A percentile compares a stretch with the other conserved stretches of the same genome.
These are phyloP conservation scores for Mesorhabditis spiculigera DNA, from an alignment of 2,888 invertebrate species.

Conservation along the genomic window DNA sequence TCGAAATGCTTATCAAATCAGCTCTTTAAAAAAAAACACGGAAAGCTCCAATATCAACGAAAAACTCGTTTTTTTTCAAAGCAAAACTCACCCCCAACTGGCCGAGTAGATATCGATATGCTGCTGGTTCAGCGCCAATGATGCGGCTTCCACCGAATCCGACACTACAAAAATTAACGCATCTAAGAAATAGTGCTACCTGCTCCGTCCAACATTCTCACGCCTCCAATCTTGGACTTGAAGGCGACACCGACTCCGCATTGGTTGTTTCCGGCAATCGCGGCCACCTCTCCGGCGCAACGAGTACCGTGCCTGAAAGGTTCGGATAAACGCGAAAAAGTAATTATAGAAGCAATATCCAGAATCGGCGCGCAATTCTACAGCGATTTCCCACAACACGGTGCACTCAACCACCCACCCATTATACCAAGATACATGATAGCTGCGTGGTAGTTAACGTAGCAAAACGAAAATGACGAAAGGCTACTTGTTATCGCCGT, in stretches of 20 bases:
- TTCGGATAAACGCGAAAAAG: no score
- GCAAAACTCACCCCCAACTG: slow-evolving; percentile 74
- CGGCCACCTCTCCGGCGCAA: slow-evolving; percentile 97
- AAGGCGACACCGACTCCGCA: slow-evolving; percentile 98
- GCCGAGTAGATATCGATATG: slow-evolving; percentile 95
- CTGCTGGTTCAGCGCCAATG: slow-evolving; percentile 81
- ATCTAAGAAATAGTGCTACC: no score
- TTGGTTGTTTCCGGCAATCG: slow-evolving; percentile 88
- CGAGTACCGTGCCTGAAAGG: slow-evolving; percentile 79
- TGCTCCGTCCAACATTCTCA: slow-evolving; percentile 93
- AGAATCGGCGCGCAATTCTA: no score
- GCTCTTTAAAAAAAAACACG: no score
- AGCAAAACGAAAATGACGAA: background rate
- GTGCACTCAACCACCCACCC: background rate
- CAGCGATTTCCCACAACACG: background rate
- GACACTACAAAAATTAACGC: no score
- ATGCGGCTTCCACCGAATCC: slow-evolving; percentile 74
- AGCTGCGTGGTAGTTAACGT: background rate
- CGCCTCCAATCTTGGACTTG: slow-evolving; percentile 67
- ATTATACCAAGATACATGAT: background rate
- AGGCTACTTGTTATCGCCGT: slow-evolving; percentile 85
- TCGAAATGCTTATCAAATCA: no score
- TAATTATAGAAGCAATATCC: background rate
- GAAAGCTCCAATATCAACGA: no score
- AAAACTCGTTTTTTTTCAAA: no score